Conservation (phyloP, 2,888 invertebrate species). For the Polydesmus complanatus region DNA sequence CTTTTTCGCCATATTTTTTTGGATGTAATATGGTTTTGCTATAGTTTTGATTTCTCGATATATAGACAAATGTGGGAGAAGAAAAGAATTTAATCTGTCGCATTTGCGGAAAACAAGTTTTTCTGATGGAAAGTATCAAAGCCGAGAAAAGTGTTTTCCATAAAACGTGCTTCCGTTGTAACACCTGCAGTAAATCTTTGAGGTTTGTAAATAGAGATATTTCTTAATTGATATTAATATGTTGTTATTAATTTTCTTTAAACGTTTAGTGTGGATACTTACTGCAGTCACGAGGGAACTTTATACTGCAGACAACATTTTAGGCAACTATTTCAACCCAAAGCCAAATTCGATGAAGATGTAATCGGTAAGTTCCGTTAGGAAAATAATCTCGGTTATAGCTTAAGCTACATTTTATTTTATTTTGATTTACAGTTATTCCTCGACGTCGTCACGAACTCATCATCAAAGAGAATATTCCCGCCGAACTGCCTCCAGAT, state of each 20-base stretch:
- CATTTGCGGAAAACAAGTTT: constrained; percentile 75
- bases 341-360: constrained; percentile 42
- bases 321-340: constrained; percentile 80
- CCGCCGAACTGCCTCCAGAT: constrained; percentile 75
- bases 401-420: not conserved
- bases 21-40: not conserved
- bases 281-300: constrained; percentile 77
- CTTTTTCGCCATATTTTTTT: no score
- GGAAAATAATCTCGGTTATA: not conserved
- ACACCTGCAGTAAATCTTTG: constrained; percentile 80
- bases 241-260: constrained; percentile 8
- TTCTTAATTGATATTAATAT: not conserved
- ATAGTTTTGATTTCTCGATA: not conserved
- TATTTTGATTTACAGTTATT: constrained; percentile 14
- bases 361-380: constrained; percentile 19
- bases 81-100: constrained; percentile 50
- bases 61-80: constrained; percentile 18
- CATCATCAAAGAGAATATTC: constrained; percentile 84
- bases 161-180: constrained; percentile 86
- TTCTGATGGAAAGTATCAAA: constrained; percentile 92
- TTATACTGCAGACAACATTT: constrained; percentile 89
- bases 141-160: constrained; percentile 84
- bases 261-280: constrained; percentile 69
- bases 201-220: constrained; percentile 42
- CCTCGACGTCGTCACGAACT: constrained; percentile 46